Evolutionary conservation across 1,140 invertebrate genomes (phyloP), one percentile per base, ranked within the genome.

Genomic region (Drosophila takahashii): DNA sequence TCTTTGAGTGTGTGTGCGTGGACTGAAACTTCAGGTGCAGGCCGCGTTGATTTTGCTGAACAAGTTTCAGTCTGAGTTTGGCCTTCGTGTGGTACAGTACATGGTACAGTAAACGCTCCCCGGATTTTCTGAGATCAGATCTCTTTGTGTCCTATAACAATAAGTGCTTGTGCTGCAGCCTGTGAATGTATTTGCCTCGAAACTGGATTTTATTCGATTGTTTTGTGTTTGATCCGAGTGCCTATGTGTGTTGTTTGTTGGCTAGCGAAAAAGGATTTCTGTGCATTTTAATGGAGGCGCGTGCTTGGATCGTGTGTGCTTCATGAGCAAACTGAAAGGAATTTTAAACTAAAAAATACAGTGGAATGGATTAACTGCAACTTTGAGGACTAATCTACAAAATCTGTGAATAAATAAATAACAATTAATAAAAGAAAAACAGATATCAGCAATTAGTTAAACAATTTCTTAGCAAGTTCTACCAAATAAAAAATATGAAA

Each of bases 21-120:
- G 73, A 69, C 65, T 60, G 70, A 72, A 67, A 87, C 77, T 89
- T 87, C 84, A 87, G 84, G 84, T 87, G 84, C 84, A 87, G 84
- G 79, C 77, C 75, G 79, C 72, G 65, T 77, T 90, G 86, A 87
- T 75, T 75, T 89, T 83, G 81, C 81, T 74, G 81, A 91, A 87
- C 90, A 75, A 91, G 86, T 91, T 91, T 91, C 79, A 92, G 91
- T 92, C 85, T 79, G 77, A 92, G 86, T 92, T 90, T 92, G 90
- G 91, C 91, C 90, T 92, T 90, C 91, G 89, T 89, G 64, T 91
- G 85, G 90, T 44, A 44, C 16, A 44, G 41, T 44, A 44, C 75
- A 90, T 91, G 91, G 91, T 92, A 92, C 90, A 91, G 83, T 91
- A 89, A 86, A 77, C 84, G 86, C 53, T 76, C 74, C 66, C 36